Conservation (phyloP, 2,113 vertebrate genomes). For the Sialia sialis region DNA sequence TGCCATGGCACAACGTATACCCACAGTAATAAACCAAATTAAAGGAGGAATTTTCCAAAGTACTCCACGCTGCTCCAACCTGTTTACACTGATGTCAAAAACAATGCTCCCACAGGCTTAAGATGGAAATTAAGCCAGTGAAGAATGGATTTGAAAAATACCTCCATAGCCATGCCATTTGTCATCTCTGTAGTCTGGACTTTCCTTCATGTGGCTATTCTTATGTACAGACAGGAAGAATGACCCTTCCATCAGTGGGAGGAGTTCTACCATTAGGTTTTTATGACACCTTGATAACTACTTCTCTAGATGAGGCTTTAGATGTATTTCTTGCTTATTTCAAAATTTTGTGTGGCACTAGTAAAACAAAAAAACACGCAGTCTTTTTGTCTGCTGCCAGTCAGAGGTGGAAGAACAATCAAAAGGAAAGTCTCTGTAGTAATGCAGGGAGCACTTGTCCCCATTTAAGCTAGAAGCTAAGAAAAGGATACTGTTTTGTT, state of each 20-base stretch:
- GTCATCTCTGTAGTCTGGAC: not conserved
- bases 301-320: not conserved
- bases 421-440: not conserved
- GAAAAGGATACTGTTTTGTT: conserved; percentile 15
- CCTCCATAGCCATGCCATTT: not conserved
- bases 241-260: not conserved
- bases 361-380: not conserved
- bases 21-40: not conserved
- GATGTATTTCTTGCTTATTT: not conserved
- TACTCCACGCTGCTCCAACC: not conserved
- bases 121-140: not conserved
- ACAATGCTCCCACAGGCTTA: not conserved
- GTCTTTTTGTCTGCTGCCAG: not conserved
- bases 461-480: conserved; percentile 30
- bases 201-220: not conserved
- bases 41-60: not conserved
- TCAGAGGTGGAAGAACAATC: not conserved
- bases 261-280: not conserved
- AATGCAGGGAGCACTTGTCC: not conserved
- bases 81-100: not conserved
- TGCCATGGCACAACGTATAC: not conserved
- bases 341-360: not conserved
- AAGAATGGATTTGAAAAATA: not conserved
- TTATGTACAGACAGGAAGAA: not conserved
- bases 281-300: not conserved